Percentiles rank a stretch among this genome's conserved stretches.
phyloP scores from a whole-genome alignment of 1,140 invertebrate genomes.

The Drosophila pandora region DNA sequence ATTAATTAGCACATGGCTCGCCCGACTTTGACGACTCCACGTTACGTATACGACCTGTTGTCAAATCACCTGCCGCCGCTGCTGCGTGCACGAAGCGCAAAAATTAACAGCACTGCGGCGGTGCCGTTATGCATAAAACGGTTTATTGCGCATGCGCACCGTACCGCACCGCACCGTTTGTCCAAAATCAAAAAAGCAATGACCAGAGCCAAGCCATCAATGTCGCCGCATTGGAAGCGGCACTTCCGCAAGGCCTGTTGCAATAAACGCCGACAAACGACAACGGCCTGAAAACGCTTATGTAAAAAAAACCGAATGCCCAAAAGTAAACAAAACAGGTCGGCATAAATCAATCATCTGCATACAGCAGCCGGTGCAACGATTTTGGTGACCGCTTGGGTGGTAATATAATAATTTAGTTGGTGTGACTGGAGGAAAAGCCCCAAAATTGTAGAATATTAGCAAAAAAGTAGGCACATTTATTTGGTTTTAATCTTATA shows the following conservation, averaged over 20 bases:
- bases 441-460: background rate
- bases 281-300: conserved; percentile 37
- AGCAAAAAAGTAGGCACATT: background rate
- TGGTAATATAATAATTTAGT: background rate
- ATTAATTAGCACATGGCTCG: conserved; percentile 69
- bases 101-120: conserved; percentile 58
- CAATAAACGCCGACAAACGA: conserved; percentile 47
- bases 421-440: background rate
- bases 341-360: conserved; percentile 64
- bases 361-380: conserved; percentile 59
- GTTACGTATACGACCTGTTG: conserved; percentile 59
- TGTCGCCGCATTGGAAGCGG: conserved; percentile 25
- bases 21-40: conserved; percentile 24
- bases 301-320: conserved; percentile 49
- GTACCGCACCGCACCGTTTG: background rate
- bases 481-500: no score
- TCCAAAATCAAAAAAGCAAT: conserved; percentile 13
- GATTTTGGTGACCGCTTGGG: conserved; percentile 36
- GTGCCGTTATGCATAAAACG: conserved; percentile 76
- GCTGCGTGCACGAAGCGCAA: conserved; percentile 54
- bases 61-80: conserved; percentile 22
- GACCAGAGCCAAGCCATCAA: conserved; percentile 34
- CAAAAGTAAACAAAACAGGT: conserved; percentile 53
- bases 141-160: conserved; percentile 76
- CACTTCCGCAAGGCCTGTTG: conserved; percentile 75